Evolutionary conservation across 2,113 vertebrate genomes (phyloP), one percentile per base, ranked within the genome.

Genomic region (Cyprinodon tularosa): DNA sequence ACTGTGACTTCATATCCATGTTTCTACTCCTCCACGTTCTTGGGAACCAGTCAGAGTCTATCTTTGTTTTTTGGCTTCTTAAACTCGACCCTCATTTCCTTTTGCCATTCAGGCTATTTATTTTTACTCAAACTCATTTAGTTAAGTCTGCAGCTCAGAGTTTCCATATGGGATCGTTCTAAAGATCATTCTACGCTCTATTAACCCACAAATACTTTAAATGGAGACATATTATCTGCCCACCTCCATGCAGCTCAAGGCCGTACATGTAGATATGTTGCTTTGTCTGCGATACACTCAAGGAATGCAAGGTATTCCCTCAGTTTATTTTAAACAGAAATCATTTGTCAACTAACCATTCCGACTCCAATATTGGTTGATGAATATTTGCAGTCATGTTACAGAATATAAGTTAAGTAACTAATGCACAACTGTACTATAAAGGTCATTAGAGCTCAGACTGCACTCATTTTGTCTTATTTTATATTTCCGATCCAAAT

Each of bases 221-320:
- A 29, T 8, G 17, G 17, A 72, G 61, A 68, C 15, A 44, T 29
- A 13, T 20, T 3, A 15, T 13, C 8, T 8, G 20, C 38, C 36
- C 13, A 12, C 36, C 47, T 62, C 62, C 39, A 1, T 1, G 44
- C 36, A 78, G n/a, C 20, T 3, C 72, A 74, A 74, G 72, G 66
- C 70, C 4, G 61, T 6, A 1, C 40, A 4, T 37, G 61, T 4
- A 67, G 1, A 40, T 62, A 57, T 71, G 40, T 29, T 78, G 48
- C 64, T 77, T 78, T 66, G 38, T 74, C 37, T 60, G 66, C 57
- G 17, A 12, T 3, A 14, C 39, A 48, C 47, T 47, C 12, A 50
- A 61, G 71, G 62, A 17, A 64, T 22, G 45, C 5, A 73, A 68
- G 13, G 39, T 8, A 22, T 47, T 36, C 29, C 29, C 29, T 29